A percentile compares a stretch with the other conserved stretches of the same genome.
Conservation (phyloP, 2,797 vertebrate species). For the Crypturellus tataupa region DNA sequence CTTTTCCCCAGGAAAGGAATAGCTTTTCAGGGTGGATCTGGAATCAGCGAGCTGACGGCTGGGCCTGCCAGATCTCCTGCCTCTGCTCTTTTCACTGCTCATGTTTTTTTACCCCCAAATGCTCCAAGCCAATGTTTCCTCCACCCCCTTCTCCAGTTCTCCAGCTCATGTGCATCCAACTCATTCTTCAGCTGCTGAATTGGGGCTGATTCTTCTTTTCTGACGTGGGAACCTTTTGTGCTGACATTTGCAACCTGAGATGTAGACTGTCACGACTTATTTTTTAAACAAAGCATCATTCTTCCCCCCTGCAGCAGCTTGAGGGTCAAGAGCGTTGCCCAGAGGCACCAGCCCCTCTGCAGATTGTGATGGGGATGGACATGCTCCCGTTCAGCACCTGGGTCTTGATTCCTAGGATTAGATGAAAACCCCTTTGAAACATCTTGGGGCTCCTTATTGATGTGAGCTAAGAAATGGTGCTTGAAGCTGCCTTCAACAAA, state of each 20-base stretch:
- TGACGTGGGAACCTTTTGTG: background rate
- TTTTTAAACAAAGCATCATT: background rate
- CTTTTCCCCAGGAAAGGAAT: background rate
- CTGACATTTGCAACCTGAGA: too few relatives aligned
- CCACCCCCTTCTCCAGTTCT: background rate
- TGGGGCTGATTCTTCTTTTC: background rate
- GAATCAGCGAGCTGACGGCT: conserved; percentile 6
- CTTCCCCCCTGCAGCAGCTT: background rate
- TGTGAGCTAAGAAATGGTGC: too few relatives aligned
- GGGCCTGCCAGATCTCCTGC: background rate
- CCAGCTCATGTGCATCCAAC: background rate
- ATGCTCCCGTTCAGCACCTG: too few relatives aligned
- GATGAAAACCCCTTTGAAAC: too few relatives aligned
- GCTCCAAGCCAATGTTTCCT: background rate
- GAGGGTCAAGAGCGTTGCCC: background rate
- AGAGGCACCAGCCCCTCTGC: too few relatives aligned
- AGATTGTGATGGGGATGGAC: too few relatives aligned
- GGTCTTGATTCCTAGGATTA: too few relatives aligned
- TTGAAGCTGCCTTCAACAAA: too few relatives aligned
- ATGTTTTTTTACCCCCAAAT: background rate
- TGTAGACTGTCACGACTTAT: too few relatives aligned
- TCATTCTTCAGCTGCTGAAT: background rate
- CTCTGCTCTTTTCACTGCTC: background rate
- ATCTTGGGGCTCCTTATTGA: too few relatives aligned
- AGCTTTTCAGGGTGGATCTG: conserved; percentile 51